A percentile compares a stretch with the other conserved stretches of the same genome.
Evolutionary conservation across 2,888 invertebrate genomes (phyloP).

Genomic region (Chrysodeixis includens): DNA sequence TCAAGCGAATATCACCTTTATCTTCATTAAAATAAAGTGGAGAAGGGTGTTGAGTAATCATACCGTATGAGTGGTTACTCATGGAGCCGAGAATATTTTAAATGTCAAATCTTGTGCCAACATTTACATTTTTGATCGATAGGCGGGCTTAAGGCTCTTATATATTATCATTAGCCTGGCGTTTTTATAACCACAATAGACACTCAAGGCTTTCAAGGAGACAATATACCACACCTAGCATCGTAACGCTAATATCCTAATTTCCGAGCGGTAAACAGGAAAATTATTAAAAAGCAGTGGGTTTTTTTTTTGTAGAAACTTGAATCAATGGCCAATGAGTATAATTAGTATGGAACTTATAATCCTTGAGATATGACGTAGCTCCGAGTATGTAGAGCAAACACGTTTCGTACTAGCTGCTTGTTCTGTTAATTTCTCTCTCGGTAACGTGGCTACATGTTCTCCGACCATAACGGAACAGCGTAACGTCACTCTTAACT

Average conservation of each 20-base stretch:
- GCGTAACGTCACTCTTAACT: slow-evolving; percentile 39
- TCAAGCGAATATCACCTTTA: slow-evolving; percentile 36
- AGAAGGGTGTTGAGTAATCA: slow-evolving; percentile 8
- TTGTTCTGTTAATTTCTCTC: slow-evolving; percentile 51
- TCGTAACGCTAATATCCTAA: background rate
- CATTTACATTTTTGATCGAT: slow-evolving; percentile 40
- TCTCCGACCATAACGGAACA: slow-evolving; percentile 35
- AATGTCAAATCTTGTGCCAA: slow-evolving; percentile 48
- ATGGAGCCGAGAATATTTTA: slow-evolving; percentile 34
- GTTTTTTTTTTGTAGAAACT: background rate
- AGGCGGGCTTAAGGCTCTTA: slow-evolving; percentile 26
- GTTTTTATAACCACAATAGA: slow-evolving; percentile 3
- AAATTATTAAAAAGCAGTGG: background rate
- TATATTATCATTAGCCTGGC: slow-evolving; percentile 3
- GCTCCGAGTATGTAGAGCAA: background rate
- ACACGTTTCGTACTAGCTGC: slow-evolving; percentile 25
- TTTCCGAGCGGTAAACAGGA: background rate
- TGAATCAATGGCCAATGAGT: background rate
- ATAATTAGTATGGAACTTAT: background rate
- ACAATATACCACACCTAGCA: background rate
- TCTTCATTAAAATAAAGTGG: slow-evolving; percentile 5
- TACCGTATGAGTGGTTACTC: slow-evolving; percentile 11
- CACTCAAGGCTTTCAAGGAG: background rate
- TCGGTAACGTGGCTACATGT: slow-evolving; percentile 39
- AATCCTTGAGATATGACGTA: background rate